Percentiles rank a stretch among this genome's conserved stretches.
Evolutionary conservation across 1,140 invertebrate genomes (phyloP).

Genomic region (Diploscapter pachys): DNA sequence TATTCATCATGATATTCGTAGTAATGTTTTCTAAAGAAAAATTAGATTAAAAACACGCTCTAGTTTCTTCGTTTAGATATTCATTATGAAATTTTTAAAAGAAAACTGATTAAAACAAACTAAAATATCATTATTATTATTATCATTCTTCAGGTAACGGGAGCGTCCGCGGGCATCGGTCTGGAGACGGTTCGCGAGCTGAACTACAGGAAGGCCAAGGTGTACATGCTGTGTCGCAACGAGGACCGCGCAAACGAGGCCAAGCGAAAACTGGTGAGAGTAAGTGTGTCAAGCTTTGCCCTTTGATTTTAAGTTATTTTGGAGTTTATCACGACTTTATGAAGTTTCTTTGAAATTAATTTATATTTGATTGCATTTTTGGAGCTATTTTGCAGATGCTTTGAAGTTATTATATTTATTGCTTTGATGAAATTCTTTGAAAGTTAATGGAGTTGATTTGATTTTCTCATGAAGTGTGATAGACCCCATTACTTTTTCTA

Average conservation of each 20-base stretch:
- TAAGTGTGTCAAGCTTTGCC: constrained; percentile 10
- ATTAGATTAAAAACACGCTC: too few relatives aligned
- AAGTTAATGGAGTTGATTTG: background rate
- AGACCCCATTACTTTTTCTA: too few relatives aligned
- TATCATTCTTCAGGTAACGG: constrained; percentile 12
- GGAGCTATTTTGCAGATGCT: background rate
- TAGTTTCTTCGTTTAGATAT: too few relatives aligned
- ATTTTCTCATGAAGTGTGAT: too few relatives aligned
- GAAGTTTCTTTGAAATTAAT: constrained; percentile 11
- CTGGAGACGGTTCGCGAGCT: constrained; percentile 28
- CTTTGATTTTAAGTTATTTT: background rate
- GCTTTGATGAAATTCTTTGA: background rate
- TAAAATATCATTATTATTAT: too few relatives aligned
- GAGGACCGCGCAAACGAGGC: constrained; percentile 33
- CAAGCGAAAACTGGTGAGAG: constrained; percentile 25
- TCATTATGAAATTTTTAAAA: too few relatives aligned
- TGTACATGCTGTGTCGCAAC: constrained; percentile 38
- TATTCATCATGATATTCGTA: too few relatives aligned
- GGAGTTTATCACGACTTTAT: constrained; percentile 5
- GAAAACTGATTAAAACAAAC: too few relatives aligned
- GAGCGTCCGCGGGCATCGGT: constrained; percentile 38
- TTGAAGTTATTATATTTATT: background rate
- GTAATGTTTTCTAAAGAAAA: too few relatives aligned
- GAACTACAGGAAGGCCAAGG: constrained; percentile 36
- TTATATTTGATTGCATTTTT: background rate